Base-by-base conservation (phyloP, 2,797 vertebrate species). In the Parotocinclus haroldoi region DNA sequence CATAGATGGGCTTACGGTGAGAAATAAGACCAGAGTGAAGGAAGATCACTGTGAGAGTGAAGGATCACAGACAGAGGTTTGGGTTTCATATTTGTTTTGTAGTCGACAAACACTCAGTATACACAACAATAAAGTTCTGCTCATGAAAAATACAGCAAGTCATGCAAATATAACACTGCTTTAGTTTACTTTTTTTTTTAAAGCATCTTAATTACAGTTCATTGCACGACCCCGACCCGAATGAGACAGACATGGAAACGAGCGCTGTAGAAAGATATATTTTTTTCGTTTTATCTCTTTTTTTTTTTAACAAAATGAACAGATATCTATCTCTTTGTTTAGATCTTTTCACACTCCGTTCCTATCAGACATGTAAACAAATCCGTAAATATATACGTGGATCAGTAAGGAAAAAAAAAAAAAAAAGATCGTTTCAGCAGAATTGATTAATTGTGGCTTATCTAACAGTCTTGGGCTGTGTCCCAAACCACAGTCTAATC, bases 131-230 rank as follows among this genome's bases (percentile, higher is more conserved):
- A 84, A 77, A 86, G 78, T 84, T 87, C 77, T 86, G 82, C 79
- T 84, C 59, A 61, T 88, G 83, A 87, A 88, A 90, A 90, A 89
- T 89, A 89, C 90, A 88, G 84, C 82, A 83, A 88, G 81, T 92
- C 90, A 92, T 92, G 90, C 90, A 91, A 90, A 89, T 90, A 92
- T 90, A 90, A 90, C 89, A 90, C 86, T 90, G 84, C 87, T 90
- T 88, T 64, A 81, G 81, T 84, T 87, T 72, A 73, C 74, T 78
- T 69, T 79, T 79, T 83, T 79, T 64, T 76, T 61, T 68, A 69
- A 79, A 81, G 69, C 78, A 75, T 83, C 71, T 79, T 82, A 86
- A 86, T 85, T 89, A 88, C 86, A 89, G 79, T 66, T 85, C 86
- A 90, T 89, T 89, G 87, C 88, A 90, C 87, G 53, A 81, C 77